A percentile compares a stretch with the other conserved stretches of the same genome.
phyloP scores from a whole-genome alignment of 2,797 vertebrate species.

The Poeciliopsis turneri region DNA sequence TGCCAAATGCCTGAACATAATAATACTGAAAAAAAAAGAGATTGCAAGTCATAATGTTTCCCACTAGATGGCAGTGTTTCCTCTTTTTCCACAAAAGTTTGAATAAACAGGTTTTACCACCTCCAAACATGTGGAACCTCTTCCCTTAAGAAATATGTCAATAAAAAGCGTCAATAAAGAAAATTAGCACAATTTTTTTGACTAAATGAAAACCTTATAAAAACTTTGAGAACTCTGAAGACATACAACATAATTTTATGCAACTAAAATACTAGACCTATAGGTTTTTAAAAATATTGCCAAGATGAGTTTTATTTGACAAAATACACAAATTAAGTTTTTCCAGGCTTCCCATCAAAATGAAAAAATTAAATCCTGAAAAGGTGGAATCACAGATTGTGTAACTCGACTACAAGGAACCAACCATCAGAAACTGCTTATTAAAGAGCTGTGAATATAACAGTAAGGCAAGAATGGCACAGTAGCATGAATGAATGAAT shows the following conservation, averaged over 20 bases:
- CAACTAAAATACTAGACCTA: background rate
- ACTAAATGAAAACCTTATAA: background rate
- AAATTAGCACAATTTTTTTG: background rate
- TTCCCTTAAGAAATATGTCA: background rate
- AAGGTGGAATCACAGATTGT: background rate
- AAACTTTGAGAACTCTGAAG: background rate
- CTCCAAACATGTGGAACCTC: background rate
- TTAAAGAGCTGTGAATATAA: background rate
- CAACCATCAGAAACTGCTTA: background rate
- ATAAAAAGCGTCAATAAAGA: background rate
- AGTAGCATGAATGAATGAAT: background rate
- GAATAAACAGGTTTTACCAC: background rate
- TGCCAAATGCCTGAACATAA: background rate
- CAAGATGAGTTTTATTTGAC: background rate
- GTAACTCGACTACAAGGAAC: background rate
- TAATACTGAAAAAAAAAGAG: slow-evolving; percentile 21
- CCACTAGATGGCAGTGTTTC: slow-evolving; percentile 71
- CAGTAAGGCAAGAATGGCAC: background rate
- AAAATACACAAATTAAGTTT: background rate
- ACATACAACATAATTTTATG: background rate
- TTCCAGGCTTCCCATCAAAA: background rate
- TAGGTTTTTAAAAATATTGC: background rate
- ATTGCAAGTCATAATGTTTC: slow-evolving; percentile 12
- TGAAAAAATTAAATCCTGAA: background rate
- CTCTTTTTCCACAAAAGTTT: slow-evolving; percentile 35